phyloP scores from a whole-genome alignment of 2,888 invertebrate species.

The Furcula furcula region DNA sequence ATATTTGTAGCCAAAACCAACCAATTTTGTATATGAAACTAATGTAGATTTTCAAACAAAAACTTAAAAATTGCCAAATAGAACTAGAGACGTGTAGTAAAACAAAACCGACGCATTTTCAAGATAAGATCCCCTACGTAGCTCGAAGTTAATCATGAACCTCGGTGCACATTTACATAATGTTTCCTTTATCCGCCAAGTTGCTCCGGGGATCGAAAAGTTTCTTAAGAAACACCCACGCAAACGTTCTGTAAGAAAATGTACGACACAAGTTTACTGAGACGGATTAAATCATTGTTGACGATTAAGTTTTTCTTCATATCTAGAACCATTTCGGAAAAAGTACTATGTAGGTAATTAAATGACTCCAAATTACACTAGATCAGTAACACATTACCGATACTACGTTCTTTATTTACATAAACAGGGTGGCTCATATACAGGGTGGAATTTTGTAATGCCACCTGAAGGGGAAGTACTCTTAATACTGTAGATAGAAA shows the following conservation, averaged over 20 bases:
- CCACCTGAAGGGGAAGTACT: too few relatives aligned
- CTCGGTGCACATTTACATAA: slow-evolving; percentile 70
- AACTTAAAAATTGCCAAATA: slow-evolving; percentile 18
- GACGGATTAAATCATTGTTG: slow-evolving; percentile 33
- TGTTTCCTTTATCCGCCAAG: slow-evolving; percentile 60
- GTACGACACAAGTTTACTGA: slow-evolving; percentile 25
- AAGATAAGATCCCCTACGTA: slow-evolving; percentile 47
- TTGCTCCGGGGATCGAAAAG: slow-evolving; percentile 55
- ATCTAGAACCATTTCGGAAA: too few relatives aligned
- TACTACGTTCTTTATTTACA: too few relatives aligned
- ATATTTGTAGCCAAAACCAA: too few relatives aligned
- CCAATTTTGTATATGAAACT: too few relatives aligned
- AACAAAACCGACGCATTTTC: slow-evolving; percentile 29
- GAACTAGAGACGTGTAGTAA: slow-evolving; percentile 37
- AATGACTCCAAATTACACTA: too few relatives aligned
- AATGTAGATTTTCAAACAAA: too few relatives aligned
- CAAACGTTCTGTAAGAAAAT: slow-evolving; percentile 34
- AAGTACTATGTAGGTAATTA: too few relatives aligned
- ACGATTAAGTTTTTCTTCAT: not conserved
- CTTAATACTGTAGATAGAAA: too few relatives aligned
- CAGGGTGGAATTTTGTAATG: too few relatives aligned
- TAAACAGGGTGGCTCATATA: too few relatives aligned
- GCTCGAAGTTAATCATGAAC: slow-evolving; percentile 69
- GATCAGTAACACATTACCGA: too few relatives aligned
- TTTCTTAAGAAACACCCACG: slow-evolving; percentile 37